Conservation (phyloP, 2,797 vertebrate genomes). For the Prunella strophiata region DNA sequence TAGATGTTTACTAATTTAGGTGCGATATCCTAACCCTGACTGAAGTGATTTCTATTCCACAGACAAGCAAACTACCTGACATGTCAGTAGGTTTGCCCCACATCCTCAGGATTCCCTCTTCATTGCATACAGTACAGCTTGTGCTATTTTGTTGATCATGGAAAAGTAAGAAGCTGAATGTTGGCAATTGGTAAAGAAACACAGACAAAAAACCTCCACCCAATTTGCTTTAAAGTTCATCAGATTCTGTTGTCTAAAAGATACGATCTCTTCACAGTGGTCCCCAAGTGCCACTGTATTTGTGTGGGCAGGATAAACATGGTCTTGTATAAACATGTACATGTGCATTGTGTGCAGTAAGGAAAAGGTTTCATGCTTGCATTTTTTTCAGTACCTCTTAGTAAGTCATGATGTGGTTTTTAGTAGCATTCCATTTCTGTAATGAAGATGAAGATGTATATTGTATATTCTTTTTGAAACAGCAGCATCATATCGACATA, state of each 20-base stretch:
- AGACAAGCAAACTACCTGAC: neutral
- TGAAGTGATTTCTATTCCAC: neutral
- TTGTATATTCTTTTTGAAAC: neutral
- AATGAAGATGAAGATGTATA: neutral
- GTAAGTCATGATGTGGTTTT: neutral
- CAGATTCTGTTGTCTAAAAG: neutral
- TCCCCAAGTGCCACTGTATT: neutral
- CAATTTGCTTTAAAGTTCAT: neutral
- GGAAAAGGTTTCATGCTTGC: neutral
- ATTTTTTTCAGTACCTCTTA: neutral
- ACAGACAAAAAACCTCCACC: neutral
- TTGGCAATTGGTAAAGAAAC: neutral
- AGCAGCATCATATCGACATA: neutral
- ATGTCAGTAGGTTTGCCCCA: neutral
- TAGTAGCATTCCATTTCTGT: neutral
- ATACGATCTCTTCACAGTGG: neutral
- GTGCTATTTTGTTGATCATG: neutral
- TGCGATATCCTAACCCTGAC: neutral
- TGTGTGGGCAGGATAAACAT: neutral
- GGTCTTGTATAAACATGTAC: neutral
- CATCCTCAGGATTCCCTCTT: neutral
- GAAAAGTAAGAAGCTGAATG: neutral
- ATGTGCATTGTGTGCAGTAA: neutral
- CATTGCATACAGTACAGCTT: rapidly evolving
- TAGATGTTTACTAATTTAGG: neutral